These are phyloP conservation scores for Drosophila erecta DNA, from an alignment of 1,140 invertebrate genomes.

Conservation along the genomic window DNA sequence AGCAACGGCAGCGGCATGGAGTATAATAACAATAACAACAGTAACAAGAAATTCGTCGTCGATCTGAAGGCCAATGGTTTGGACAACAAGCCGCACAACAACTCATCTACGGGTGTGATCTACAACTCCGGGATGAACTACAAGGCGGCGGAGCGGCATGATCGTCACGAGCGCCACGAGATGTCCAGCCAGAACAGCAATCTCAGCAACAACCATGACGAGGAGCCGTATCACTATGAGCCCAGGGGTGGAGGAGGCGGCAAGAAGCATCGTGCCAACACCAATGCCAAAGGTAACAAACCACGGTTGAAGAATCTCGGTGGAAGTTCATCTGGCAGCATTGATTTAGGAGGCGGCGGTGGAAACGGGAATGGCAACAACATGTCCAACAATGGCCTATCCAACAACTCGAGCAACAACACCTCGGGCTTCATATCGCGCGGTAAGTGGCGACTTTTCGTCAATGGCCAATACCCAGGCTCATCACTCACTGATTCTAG, in stretches of 20 bases:
- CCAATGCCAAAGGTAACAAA: slow-evolving; percentile 85
- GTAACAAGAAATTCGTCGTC: slow-evolving; percentile 66
- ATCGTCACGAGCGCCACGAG: slow-evolving; percentile 78
- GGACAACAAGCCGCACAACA: slow-evolving; percentile 58
- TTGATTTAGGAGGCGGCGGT: slow-evolving; percentile 46
- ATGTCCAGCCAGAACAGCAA: slow-evolving; percentile 83
- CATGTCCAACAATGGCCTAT: slow-evolving; percentile 32
- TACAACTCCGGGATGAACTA: slow-evolving; percentile 83
- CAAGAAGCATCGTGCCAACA: slow-evolving; percentile 85
- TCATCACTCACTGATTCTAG: slow-evolving; percentile 77
- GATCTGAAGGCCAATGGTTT: slow-evolving; percentile 66
- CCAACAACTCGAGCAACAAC: slow-evolving; percentile 80
- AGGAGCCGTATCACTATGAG: slow-evolving; percentile 70
- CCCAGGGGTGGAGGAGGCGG: slow-evolving; percentile 60
- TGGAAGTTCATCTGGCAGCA: slow-evolving; percentile 69
- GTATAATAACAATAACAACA: slow-evolving; percentile 60
- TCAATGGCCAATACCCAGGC: slow-evolving; percentile 17
- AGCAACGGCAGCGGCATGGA: slow-evolving; percentile 73
- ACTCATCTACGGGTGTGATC: slow-evolving; percentile 43
- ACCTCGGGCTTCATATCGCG: slow-evolving; percentile 83
- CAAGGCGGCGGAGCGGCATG: slow-evolving; percentile 70
- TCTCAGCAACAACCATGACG: slow-evolving; percentile 68
- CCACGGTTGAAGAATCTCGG: slow-evolving; percentile 81
- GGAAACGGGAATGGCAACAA: slow-evolving; percentile 27
- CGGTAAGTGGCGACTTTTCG: slow-evolving; percentile 63